phyloP scores from a whole-genome alignment of 1,140 invertebrate genomes.

The Pomacea maculata region DNA sequence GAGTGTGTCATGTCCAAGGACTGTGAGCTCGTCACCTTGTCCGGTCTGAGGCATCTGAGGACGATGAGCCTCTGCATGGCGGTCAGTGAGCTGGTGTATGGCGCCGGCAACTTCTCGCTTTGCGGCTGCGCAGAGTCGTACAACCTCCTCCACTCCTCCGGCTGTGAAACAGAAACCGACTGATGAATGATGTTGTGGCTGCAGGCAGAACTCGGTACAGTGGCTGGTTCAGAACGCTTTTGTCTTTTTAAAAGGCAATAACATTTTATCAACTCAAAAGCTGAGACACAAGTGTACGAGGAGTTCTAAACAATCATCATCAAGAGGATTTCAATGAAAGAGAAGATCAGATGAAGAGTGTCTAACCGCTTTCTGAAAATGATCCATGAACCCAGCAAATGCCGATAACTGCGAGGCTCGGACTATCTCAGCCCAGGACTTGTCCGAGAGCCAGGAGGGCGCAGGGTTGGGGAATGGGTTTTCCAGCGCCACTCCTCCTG shows the following conservation, averaged over 20 bases:
- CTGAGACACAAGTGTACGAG: too few species aligned
- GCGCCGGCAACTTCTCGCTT: conserved; percentile 46
- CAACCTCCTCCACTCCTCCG: conserved; percentile 58
- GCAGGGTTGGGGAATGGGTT: conserved; percentile 65
- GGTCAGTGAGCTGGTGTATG: conserved; percentile 50
- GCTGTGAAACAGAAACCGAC: conserved; percentile 33
- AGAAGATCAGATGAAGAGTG: too few species aligned
- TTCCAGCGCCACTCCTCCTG: conserved; percentile 63
- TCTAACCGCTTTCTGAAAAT: conserved; percentile 60
- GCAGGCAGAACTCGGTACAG: too few species aligned
- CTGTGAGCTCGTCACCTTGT: conserved; percentile 51
- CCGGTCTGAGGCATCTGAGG: conserved; percentile 62
- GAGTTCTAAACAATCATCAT: too few species aligned
- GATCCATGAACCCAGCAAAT: conserved; percentile 63
- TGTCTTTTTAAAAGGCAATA: too few species aligned
- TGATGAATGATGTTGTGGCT: too few species aligned
- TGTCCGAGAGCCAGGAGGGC: conserved; percentile 60
- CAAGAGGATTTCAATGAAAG: too few species aligned
- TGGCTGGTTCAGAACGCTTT: too few species aligned
- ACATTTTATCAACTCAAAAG: too few species aligned
- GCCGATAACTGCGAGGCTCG: conserved; percentile 58
- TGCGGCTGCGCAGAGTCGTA: conserved; percentile 58
- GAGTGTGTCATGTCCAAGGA: too few species aligned
- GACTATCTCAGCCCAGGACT: conserved; percentile 65
- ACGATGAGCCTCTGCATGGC: conserved; percentile 60